Percentiles rank a stretch among this genome's conserved stretches.
These are phyloP conservation scores for Myathropa florea DNA, from an alignment of 2,888 invertebrate genomes.

Conservation along the genomic window DNA sequence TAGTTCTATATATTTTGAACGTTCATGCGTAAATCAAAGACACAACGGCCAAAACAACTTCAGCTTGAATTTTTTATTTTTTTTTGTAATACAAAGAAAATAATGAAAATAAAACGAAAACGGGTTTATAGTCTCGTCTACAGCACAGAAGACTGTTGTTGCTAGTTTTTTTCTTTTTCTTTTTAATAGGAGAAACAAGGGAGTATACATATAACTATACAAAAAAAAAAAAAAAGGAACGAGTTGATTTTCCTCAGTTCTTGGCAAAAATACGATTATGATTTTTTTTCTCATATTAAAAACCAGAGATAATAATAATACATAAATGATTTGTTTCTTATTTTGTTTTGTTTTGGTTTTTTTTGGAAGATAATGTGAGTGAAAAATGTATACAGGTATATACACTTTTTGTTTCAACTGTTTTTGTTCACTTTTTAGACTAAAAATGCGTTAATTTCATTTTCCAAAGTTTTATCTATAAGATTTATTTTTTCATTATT, in stretches of 20 bases:
- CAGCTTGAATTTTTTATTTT: background rate
- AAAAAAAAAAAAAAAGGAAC: slow-evolving; percentile 6
- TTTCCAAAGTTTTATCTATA: slow-evolving; percentile 27
- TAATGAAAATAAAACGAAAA: background rate
- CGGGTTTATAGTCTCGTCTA: background rate
- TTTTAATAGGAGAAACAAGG: background rate
- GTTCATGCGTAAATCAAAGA: background rate
- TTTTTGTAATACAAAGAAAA: background rate
- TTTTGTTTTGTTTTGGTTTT: slow-evolving; percentile 37
- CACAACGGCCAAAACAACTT: background rate
- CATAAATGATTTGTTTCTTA: slow-evolving; percentile 26
- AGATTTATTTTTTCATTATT: slow-evolving; percentile 11
- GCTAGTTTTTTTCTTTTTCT: background rate
- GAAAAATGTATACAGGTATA: slow-evolving; percentile 2
- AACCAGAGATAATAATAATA: slow-evolving; percentile 33
- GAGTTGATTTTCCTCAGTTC: background rate
- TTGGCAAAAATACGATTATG: background rate
- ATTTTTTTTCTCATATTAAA: slow-evolving; percentile 17
- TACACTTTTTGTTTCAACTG: background rate
- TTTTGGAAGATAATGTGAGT: slow-evolving; percentile 57
- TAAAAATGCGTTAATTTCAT: slow-evolving; percentile 21
- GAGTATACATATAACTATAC: background rate
- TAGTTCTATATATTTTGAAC: background rate
- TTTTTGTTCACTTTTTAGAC: slow-evolving; percentile 13
- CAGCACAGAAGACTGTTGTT: background rate